Conservation (phyloP, 64 coral and sea anemone genomes). For the Astreopora myriophthalma region DNA sequence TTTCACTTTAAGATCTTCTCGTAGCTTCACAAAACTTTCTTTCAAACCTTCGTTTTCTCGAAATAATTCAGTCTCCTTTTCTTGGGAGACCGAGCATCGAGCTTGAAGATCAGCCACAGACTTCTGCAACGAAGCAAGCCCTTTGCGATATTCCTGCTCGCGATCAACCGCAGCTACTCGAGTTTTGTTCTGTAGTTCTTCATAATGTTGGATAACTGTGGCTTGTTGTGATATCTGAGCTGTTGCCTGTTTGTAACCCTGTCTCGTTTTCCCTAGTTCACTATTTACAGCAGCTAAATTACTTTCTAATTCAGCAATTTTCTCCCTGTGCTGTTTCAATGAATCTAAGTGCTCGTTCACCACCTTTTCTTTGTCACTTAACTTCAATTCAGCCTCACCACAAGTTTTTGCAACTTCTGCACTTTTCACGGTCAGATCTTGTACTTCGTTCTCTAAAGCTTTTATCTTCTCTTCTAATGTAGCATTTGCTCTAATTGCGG, state of each 20-base stretch:
- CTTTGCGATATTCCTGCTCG: conserved; percentile 72
- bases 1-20: conserved; percentile 21
- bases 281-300: background rate
- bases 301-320: background rate
- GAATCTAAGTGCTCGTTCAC: background rate
- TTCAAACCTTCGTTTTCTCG: conserved; percentile 26
- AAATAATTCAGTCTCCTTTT: conserved; percentile 32
- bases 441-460: conserved; percentile 12
- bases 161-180: conserved; percentile 53
- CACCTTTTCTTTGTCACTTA: conserved; percentile 3
- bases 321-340: background rate
- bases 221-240: conserved; percentile 61
- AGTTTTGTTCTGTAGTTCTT: conserved; percentile 56
- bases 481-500: conserved; percentile 64
- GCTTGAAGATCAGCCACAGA: conserved; percentile 51
- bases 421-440: conserved; percentile 6
- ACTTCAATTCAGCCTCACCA: background rate
- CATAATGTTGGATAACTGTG: conserved; percentile 69
- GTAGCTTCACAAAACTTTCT: conserved; percentile 2
- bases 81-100: conserved; percentile 16
- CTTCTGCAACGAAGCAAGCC: conserved; percentile 61
- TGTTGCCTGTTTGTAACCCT: conserved; percentile 41
- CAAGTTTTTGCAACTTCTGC: conserved; percentile 41
- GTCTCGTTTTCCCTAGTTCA: conserved; percentile 24
- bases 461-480: conserved; percentile 51